Base-by-base conservation (phyloP, 2,797 vertebrate genomes). In the Percopsis omiscomaycus region DNA sequence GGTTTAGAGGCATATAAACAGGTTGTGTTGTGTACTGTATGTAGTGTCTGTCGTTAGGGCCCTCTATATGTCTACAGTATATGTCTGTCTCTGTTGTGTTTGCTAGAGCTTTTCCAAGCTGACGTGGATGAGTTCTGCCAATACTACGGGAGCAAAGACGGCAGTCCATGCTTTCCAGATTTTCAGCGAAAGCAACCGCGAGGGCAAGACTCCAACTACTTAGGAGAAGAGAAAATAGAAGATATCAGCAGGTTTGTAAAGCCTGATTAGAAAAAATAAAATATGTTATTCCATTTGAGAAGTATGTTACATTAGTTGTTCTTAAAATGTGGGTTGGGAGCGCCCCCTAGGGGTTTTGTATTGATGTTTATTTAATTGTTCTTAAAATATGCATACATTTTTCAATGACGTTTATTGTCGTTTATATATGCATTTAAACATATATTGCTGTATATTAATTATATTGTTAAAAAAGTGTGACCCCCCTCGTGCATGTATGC, bases 51-150 rank as follows among this genome's bases (percentile, higher is more conserved):
- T 42, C 37, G 4, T 42, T 10, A 42, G 9, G 37, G 13, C 30
- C 15, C 30, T 56, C 29, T 47, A 59, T 73, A 3, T 66, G 59
- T 69, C 45, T 74, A 42, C 37, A 42, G 37, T 42, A 12, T 61
- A 10, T 77, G 37, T 78, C 16, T 80, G 42, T 74, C 49, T 88
- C 54, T 83, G 53, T 78, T 89, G 50, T 90, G 56, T 86, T 84
- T 81, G 56, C 70, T 90, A 99, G 98, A 98, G 88, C 93, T 98
- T 73, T 95, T 98, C 89, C 97, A 97, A 92, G 97, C 95, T 51
- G 95, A 97, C 75, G 95, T 95, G 79, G 96, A 98, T 73, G 96
- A 98, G 83, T 99, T 99, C 92, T 99, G 98, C 90, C 97, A 94
- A 84, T 96, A 96, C 88, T 95, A 98, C 74, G 91, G 95, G 79